Evolutionary conservation across 2,888 invertebrate species (phyloP).

Genomic region (Biston betularia): DNA sequence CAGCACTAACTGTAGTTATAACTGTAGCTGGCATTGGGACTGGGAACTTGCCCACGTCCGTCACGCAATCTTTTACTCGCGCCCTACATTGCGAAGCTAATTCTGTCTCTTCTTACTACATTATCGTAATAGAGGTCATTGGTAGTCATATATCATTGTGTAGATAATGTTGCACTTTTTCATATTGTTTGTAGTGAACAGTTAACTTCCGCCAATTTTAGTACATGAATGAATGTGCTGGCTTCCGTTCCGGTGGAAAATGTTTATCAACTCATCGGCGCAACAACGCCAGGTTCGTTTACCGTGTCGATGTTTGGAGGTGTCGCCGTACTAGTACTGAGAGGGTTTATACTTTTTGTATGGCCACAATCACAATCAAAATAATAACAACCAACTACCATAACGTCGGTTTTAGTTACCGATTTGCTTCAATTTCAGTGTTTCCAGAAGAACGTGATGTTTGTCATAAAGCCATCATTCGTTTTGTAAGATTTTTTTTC

Average conservation of each 20-base stretch:
- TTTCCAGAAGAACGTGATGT: slow-evolving; percentile 43
- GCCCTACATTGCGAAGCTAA: slow-evolving; percentile 56
- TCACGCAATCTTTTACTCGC: slow-evolving; percentile 62
- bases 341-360: slow-evolving; percentile 23
- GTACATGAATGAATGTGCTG: slow-evolving; percentile 61
- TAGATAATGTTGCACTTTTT: slow-evolving; percentile 46
- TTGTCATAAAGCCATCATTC: slow-evolving; percentile 29
- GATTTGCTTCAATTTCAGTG: slow-evolving; percentile 41
- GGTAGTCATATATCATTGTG: slow-evolving; percentile 42
- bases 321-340: slow-evolving; percentile 53
- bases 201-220: slow-evolving; percentile 64
- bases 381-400: slow-evolving; percentile 35
- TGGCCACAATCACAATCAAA: slow-evolving; percentile 37
- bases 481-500: slow-evolving; percentile 26
- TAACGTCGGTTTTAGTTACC: slow-evolving; percentile 38
- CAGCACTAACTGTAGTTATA: slow-evolving; percentile 9
- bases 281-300: slow-evolving; percentile 51
- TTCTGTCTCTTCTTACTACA: slow-evolving; percentile 53
- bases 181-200: slow-evolving; percentile 47
- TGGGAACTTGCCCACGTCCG: slow-evolving; percentile 57
- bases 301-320: slow-evolving; percentile 74
- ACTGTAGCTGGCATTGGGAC: slow-evolving; percentile 40
- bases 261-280: slow-evolving; percentile 65
- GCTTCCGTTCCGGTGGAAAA: slow-evolving; percentile 58
- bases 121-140: slow-evolving; percentile 61